phyloP scores from a whole-genome alignment of 2,113 vertebrate genomes.

The Psettodes erumei region DNA sequence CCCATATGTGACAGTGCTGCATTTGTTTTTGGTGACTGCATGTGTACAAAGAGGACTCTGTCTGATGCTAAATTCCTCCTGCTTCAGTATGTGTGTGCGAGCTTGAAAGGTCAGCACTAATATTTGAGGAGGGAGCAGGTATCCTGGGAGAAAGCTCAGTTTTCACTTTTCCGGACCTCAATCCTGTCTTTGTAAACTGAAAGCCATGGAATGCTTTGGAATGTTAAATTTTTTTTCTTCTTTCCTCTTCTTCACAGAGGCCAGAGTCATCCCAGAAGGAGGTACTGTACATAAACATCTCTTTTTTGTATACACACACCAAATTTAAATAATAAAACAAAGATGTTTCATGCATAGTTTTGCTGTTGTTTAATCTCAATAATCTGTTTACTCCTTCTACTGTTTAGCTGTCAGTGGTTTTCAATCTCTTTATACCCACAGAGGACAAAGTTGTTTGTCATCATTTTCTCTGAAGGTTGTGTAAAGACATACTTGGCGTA shows the following conservation, averaged over 20 bases:
- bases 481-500: neutral
- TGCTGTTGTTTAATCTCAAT: neutral
- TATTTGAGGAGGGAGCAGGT: conserved; percentile 75
- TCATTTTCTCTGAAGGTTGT: neutral
- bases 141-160: conserved; percentile 53
- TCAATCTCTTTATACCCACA: too few relatives aligned
- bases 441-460: too few relatives aligned
- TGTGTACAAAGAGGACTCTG: conserved; percentile 65
- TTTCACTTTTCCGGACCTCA: conserved; percentile 64
- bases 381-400: neutral
- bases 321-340: conserved; percentile 1
- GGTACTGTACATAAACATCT: conserved; percentile 68
- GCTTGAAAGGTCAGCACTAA: conserved; percentile 60
- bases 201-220: conserved; percentile 54
- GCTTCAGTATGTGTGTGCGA: conserved; percentile 36
- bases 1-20: conserved; percentile 8
- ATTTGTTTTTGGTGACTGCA: conserved; percentile 34
- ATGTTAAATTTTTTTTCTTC: conserved; percentile 60
- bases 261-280: conserved; percentile 85
- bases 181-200: conserved; percentile 76
- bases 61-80: conserved; percentile 35
- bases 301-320: conserved; percentile 10
- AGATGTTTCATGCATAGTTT: neutral
- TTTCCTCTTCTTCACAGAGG: conserved; percentile 80
- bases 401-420: too few relatives aligned